phyloP scores from a whole-genome alignment of 1,140 invertebrate genomes.

The Heliconius hermathena region DNA sequence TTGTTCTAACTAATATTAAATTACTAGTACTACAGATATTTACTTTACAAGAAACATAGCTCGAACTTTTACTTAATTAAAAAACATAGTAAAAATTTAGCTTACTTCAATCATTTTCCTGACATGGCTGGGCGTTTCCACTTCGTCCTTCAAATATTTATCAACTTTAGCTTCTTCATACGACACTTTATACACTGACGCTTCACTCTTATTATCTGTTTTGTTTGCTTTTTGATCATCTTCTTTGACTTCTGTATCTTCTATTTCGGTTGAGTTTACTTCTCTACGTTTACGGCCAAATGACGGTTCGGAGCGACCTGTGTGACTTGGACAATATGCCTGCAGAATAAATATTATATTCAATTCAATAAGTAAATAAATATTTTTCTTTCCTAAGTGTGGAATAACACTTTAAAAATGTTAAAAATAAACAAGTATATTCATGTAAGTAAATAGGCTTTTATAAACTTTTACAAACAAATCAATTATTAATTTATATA shows the following conservation, averaged over 20 bases:
- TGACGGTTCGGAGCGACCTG: constrained; percentile 90
- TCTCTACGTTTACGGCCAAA: constrained; percentile 88
- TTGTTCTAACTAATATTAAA: too few species aligned
- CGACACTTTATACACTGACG: constrained; percentile 64
- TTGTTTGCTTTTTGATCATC: constrained; percentile 47
- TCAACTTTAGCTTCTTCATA: constrained; percentile 72
- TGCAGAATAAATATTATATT: constrained; percentile 48
- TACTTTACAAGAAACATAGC: too few species aligned
- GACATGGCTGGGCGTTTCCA: constrained; percentile 87
- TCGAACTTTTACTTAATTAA: too few species aligned
- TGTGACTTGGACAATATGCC: constrained; percentile 89
- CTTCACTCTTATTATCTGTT: constrained; percentile 52
- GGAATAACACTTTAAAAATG: too few species aligned
- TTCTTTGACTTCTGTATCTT: constrained; percentile 50
- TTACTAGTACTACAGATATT: too few species aligned
- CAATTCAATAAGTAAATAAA: background rate
- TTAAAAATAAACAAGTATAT: too few species aligned
- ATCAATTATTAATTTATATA: too few species aligned
- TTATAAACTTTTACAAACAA: background rate
- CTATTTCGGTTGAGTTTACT: constrained; percentile 74
- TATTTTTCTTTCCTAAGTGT: background rate
- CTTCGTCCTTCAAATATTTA: constrained; percentile 80
- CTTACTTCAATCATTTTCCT: constrained; percentile 92
- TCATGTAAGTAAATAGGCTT: too few species aligned
- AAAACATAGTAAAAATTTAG: background rate